A percentile compares a stretch with the other conserved stretches of the same genome.
Conservation (phyloP, 2,888 invertebrate genomes). For the Ophion ventricosus region DNA sequence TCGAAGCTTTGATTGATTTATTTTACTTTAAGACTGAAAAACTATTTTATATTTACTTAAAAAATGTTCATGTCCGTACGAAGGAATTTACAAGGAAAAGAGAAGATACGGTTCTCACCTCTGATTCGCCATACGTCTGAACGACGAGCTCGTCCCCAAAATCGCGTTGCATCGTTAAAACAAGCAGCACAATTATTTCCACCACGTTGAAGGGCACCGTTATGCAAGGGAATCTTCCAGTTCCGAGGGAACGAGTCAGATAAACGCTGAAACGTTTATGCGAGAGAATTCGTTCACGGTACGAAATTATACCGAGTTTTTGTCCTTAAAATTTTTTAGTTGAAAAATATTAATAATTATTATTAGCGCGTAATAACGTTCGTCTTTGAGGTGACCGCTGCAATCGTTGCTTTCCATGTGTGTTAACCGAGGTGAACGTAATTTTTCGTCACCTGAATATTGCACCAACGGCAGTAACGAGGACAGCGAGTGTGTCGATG, state of each 20-base stretch:
- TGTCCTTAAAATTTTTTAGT: too few species aligned
- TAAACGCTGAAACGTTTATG: constrained; percentile 76
- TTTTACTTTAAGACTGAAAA: too few species aligned
- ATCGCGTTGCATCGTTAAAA: constrained; percentile 74
- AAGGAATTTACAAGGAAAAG: too few species aligned
- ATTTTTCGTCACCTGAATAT: constrained; percentile 75
- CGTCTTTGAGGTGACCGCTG: neutral
- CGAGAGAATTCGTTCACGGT: neutral
- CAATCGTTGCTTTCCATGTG: too few species aligned
- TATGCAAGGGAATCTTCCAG: constrained; percentile 77
- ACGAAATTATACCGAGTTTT: neutral
- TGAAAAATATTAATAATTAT: neutral
- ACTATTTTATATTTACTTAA: too few species aligned
- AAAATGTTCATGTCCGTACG: too few species aligned
- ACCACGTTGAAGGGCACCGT: constrained; percentile 82
- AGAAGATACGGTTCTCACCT: constrained; percentile 38
- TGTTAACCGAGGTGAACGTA: too few species aligned
- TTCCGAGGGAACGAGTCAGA: constrained; percentile 75
- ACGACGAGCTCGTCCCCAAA: constrained; percentile 27
- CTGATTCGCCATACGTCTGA: constrained; percentile 2
- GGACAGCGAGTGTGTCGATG: constrained; percentile 75
- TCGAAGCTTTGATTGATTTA: too few species aligned
- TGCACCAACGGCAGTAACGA: constrained; percentile 73
- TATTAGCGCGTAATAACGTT: neutral
- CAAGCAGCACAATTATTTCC: constrained; percentile 78